Percentiles rank a stretch among this genome's conserved stretches.
Conservation (phyloP, 2,888 invertebrate genomes). For the Odontocolon sp. region DNA sequence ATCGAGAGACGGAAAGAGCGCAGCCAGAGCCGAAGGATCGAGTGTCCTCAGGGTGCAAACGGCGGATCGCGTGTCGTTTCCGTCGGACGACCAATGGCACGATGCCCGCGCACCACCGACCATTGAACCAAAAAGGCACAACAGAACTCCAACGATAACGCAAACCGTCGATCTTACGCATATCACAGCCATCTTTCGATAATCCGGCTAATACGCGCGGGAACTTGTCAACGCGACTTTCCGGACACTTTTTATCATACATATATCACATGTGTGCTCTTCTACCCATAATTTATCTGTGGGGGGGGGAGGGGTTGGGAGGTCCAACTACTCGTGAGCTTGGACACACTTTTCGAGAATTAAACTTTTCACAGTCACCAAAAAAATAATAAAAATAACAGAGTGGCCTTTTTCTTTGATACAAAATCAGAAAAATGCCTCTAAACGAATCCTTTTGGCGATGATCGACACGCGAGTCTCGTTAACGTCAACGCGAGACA, state of each 20-base stretch:
- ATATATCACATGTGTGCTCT: slow-evolving; percentile 8
- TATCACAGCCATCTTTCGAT: slow-evolving; percentile 60
- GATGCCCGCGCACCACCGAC: slow-evolving; percentile 78
- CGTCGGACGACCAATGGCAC: slow-evolving; percentile 83
- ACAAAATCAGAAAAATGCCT: no score
- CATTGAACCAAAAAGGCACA: slow-evolving; percentile 3
- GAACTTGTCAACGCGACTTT: slow-evolving; percentile 44
- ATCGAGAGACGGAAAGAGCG: slow-evolving; percentile 83
- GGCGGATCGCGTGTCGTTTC: slow-evolving; percentile 83
- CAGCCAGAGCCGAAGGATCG: slow-evolving; percentile 81
- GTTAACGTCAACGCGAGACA: neutral
- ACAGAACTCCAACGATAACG: neutral
- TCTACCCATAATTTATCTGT: neutral
- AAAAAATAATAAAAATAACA: no score
- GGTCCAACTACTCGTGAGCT: no score
- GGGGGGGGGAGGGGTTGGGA: neutral
- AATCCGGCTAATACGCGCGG: slow-evolving; percentile 29
- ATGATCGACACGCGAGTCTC: neutral
- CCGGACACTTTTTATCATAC: slow-evolving; percentile 19
- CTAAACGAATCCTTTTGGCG: no score
- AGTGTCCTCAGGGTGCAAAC: slow-evolving; percentile 82
- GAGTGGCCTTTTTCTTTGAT: no score
- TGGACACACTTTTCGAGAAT: no score
- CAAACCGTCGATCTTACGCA: slow-evolving; percentile 38
- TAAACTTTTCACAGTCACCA: no score